These are phyloP conservation scores for Eurystomus gularis DNA, from an alignment of 2,113 vertebrate genomes.

Conservation along the genomic window DNA sequence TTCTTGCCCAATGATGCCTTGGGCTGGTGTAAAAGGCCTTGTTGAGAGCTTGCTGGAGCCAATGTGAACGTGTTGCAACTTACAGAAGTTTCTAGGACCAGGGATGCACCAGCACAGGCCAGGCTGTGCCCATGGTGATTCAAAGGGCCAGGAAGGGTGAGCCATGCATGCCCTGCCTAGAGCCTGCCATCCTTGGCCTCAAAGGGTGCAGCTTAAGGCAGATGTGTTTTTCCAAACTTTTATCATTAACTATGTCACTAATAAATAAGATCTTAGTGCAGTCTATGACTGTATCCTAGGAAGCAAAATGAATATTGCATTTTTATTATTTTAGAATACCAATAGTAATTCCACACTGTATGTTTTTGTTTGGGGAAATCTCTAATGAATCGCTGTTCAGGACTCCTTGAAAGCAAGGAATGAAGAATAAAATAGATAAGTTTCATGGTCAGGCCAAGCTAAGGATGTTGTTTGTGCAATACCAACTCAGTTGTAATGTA, in stretches of 20 bases:
- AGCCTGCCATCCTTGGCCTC: too few relatives aligned
- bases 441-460: neutral
- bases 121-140: neutral
- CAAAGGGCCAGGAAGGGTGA: neutral
- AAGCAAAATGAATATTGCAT: neutral
- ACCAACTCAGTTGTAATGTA: neutral
- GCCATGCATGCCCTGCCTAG: neutral
- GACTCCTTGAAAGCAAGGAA: neutral
- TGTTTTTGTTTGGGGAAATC: neutral
- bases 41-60: neutral
- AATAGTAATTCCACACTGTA: neutral
- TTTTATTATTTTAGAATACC: neutral
- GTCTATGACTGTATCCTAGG: neutral
- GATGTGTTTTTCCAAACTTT: neutral
- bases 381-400: neutral
- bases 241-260: neutral
- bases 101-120: neutral
- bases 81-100: neutral
- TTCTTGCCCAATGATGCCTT: neutral
- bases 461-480: too few relatives aligned
- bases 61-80: rapidly evolving
- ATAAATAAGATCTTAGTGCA: neutral
- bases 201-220: neutral
- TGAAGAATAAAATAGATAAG: neutral
- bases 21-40: neutral